A percentile compares a stretch with the other conserved stretches of the same genome.
Evolutionary conservation across 2,888 invertebrate species (phyloP).

Genomic region (Cyrtodaria siliqua): DNA sequence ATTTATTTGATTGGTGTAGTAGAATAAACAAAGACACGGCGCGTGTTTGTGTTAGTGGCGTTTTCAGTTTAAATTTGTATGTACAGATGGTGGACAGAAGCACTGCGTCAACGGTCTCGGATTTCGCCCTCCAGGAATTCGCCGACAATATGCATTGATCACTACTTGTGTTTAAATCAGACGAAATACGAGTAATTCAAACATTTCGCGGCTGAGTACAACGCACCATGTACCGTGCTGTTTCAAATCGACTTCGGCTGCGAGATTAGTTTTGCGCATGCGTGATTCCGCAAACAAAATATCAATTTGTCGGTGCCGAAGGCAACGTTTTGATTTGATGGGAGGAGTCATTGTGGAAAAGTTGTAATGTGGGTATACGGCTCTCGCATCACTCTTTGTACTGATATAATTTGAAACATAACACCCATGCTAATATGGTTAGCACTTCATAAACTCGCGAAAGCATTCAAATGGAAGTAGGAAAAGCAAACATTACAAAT

Average conservation of each 20-base stretch:
- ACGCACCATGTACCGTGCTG: background rate
- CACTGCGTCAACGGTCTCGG: conserved; percentile 39
- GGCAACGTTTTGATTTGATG: conserved; percentile 29
- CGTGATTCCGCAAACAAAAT: conserved; percentile 55
- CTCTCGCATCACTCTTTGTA: conserved; percentile 46
- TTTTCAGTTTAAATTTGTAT: conserved; percentile 27
- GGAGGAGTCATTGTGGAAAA: conserved; percentile 33
- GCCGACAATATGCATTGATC: conserved; percentile 59
- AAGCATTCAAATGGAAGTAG: conserved; percentile 44
- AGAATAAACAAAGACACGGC: conserved; percentile 52
- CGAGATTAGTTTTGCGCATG: conserved; percentile 52
- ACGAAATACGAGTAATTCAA: conserved; percentile 51
- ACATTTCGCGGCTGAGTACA: conserved; percentile 23
- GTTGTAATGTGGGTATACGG: conserved; percentile 46
- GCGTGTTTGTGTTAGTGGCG: conserved; percentile 19
- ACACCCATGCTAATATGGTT: conserved; percentile 48
- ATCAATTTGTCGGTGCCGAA: conserved; percentile 46
- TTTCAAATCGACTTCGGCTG: background rate
- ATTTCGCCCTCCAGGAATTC: conserved; percentile 43
- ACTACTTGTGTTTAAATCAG: conserved; percentile 23
- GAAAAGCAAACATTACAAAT: conserved; percentile 44
- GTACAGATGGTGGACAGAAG: conserved; percentile 55
- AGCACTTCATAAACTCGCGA: conserved; percentile 46
- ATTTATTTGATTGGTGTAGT: conserved; percentile 51
- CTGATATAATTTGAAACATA: conserved; percentile 53